Base-by-base conservation (phyloP, 2,797 vertebrate genomes). In the Lates japonicus region DNA sequence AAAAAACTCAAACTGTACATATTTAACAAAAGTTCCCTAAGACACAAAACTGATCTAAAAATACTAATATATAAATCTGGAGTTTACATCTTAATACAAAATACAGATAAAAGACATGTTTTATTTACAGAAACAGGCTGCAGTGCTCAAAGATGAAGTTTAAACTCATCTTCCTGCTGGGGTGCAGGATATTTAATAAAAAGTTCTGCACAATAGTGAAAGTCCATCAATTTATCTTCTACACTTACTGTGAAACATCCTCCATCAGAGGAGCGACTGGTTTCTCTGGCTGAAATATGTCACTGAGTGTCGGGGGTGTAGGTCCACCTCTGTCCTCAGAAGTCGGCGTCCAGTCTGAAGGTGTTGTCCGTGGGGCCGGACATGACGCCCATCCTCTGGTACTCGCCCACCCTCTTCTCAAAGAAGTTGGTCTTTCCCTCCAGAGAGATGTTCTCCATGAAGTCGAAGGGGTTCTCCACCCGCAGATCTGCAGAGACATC, bases 381-480 rank as follows among this genome's bases (percentile, higher is more conserved):
- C 98, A 99, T 99, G 12, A 99, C 97, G 4, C 98, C 97, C 98
- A 99, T 99, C 86, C 96, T 95, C 94, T 99, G 98, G 90, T 99
- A 99, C 91, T 99, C 97, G 42, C 97, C 98, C 8, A 99, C 98
- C 31, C 97, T 90, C 95, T 99, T 99, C 95, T 99, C 98, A 85
- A 99, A 99, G 95, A 99, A 99, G 93, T 99, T 99, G 20, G 98
- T 99, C 91, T 99, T 99, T 63, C 98, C 98, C 95, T 99, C 98
- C 94, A 99, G 92, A 20, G 98, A 99, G 79, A 99, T 99, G 92
- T 99, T 99, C 90, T 99, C 98, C 98, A 98, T 99, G 92, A 99
- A 99, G 95, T 99, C 98, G 86, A 99, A 99, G 8, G 98, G 98
- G 90, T 99, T 99, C 91, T 99, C 98, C 7, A 77, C 96, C 81